phyloP scores from a whole-genome alignment of 2,113 vertebrate genomes.

The Euleptes europaea region DNA sequence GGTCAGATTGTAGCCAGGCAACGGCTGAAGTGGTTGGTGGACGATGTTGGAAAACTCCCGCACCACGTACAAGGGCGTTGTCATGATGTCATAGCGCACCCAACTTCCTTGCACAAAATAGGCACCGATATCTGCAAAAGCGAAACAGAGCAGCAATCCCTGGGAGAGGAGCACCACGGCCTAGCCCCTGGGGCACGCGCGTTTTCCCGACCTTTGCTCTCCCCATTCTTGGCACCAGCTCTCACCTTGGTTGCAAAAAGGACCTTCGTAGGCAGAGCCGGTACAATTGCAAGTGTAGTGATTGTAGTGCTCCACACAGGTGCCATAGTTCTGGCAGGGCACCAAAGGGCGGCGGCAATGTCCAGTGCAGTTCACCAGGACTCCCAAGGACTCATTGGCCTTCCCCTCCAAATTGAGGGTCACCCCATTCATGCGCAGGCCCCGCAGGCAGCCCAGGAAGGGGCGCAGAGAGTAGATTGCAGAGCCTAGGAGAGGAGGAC shows the following conservation, averaged over 20 bases:
- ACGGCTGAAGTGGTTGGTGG: slow-evolving; percentile 83
- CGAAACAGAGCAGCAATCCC: background rate
- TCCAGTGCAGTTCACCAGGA: slow-evolving; percentile 91
- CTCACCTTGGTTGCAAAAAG: slow-evolving; percentile 93
- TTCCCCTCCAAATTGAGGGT: slow-evolving; percentile 92
- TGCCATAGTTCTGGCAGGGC: slow-evolving; percentile 90
- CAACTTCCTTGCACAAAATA: slow-evolving; percentile 92
- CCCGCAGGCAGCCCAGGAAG: slow-evolving; percentile 92
- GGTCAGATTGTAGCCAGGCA: slow-evolving; percentile 90
- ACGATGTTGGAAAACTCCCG: slow-evolving; percentile 88
- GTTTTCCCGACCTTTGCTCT: fast-evolving
- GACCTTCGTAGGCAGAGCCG: slow-evolving; percentile 91
- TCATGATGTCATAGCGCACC: slow-evolving; percentile 91
- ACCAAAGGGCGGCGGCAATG: slow-evolving; percentile 86
- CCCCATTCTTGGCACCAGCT: background rate
- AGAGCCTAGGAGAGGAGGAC: slow-evolving; percentile 74
- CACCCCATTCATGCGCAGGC: slow-evolving; percentile 90
- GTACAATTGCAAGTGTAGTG: slow-evolving; percentile 95
- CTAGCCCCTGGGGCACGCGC: fast-evolving
- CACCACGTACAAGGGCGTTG: slow-evolving; percentile 82
- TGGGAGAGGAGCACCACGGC: background rate
- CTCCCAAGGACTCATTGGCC: slow-evolving; percentile 87
- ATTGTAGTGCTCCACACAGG: slow-evolving; percentile 92
- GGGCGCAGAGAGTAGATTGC: slow-evolving; percentile 88
- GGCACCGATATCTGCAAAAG: slow-evolving; percentile 85